Evolutionary conservation across 2,113 vertebrate genomes (phyloP), one percentile per base, ranked within the genome.

Genomic region (Corynorhinus townsendii): DNA sequence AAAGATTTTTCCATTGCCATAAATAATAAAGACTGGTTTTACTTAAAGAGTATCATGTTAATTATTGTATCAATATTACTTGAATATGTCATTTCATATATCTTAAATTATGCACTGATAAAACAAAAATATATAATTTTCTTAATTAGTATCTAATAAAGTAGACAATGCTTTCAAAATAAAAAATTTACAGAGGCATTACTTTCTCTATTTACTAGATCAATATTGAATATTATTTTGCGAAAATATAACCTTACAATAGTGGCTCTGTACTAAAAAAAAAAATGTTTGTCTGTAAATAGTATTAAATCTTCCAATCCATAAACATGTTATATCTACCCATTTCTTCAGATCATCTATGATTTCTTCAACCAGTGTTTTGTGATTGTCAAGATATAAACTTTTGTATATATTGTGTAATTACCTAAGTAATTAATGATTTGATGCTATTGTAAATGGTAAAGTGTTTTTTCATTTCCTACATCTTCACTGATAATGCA

Each of bases 91-190:
- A 72, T 85, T 94, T 79, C 35, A 81, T 28, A n/a, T 47, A 54
- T 24, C 35, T 76, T 45, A 82, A 84, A 49, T 72, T 81, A 89
- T 15, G 73, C 26, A 94, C 14, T 86, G 86, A 84, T 56, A 26
- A 91, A 81, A 47, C 73, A 93, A 87, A 79, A 91, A 86, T 43
- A 54, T 28, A 62, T 85, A 71, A 91, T 80, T 93, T 93, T 90
- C 77, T 95, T 85, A 15, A 81, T 49, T 86, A 86, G 35, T 17
- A 86, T n/a, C 12, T 68, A 92, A 84, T 54, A 94, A 95, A 72
- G 22, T n/a, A 84, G 38, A 81, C 52, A 83, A 77, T 68, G n/a
- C 17, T 77, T 73, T 59, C 30, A 90, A 97, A 93, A 49, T 86
- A 49, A 76, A 69, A 82, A 7, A 5, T 62, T 59, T 84, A 91